Conservation (phyloP, 2,888 invertebrate genomes). For the Crossocerus cetratus region DNA sequence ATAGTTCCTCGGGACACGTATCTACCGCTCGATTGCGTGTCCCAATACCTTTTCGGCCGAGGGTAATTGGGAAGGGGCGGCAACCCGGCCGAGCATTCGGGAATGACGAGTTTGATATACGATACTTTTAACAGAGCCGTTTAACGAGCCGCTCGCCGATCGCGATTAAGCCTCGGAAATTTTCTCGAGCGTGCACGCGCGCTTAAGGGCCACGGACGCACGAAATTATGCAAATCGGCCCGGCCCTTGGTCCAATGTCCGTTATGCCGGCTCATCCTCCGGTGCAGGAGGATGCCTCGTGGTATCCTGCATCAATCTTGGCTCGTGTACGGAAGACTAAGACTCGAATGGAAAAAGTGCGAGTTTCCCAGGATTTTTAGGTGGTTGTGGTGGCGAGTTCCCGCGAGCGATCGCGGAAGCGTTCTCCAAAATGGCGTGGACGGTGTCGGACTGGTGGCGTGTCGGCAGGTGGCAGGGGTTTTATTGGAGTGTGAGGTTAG, state of each 20-base stretch:
- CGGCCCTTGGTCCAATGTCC: too few species aligned
- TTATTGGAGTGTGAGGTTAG: conserved; percentile 3
- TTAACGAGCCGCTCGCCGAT: conserved; percentile 14
- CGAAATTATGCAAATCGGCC: conserved; percentile 35
- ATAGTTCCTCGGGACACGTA: conserved; percentile 4
- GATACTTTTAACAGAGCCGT: conserved; percentile 40
- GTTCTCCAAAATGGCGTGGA: conserved; percentile 12
- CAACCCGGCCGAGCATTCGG: not conserved
- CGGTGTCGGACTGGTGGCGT: not conserved
- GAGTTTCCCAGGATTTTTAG: too few species aligned
- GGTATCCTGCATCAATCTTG: not conserved
- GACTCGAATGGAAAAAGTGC: too few species aligned
- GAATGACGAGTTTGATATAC: conserved; percentile 41
- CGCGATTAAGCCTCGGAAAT: conserved; percentile 17
- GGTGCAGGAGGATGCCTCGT: not conserved
- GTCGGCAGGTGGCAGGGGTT: conserved; percentile 35
- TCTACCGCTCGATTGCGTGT: conserved; percentile 3
- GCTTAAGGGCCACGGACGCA: not conserved
- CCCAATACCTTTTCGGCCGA: not conserved
- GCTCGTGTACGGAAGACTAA: not conserved
- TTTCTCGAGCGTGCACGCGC: not conserved
- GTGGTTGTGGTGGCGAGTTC: too few species aligned
- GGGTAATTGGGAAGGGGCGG: conserved; percentile 5
- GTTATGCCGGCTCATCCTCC: not conserved
- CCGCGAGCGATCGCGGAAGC: not conserved